These are phyloP conservation scores for Lepidothrix coronata DNA, from an alignment of 2,113 vertebrate genomes.

Conservation along the genomic window DNA sequence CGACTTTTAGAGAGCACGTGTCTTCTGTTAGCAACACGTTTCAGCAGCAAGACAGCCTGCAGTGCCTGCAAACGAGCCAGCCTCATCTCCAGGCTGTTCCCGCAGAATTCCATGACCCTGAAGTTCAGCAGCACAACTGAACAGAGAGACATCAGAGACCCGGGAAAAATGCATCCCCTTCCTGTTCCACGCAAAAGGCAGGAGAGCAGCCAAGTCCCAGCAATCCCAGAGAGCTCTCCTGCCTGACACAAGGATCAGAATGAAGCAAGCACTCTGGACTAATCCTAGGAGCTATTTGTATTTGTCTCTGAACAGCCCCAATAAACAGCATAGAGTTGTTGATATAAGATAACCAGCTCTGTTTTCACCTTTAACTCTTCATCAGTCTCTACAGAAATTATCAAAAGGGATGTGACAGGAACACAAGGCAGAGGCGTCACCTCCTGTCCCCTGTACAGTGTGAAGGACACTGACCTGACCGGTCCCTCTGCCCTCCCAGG, in stretches of 20 bases:
- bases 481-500: background rate
- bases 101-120: rapidly evolving
- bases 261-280: background rate
- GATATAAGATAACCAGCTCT: background rate
- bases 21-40: background rate
- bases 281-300: background rate
- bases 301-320: background rate
- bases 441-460: background rate
- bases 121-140: background rate
- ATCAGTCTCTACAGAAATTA: background rate
- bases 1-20: background rate
- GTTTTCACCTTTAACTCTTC: background rate
- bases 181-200: rapidly evolving
- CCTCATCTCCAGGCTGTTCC: background rate
- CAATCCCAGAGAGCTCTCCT: background rate
- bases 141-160: background rate
- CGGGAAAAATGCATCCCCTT: rapidly evolving
- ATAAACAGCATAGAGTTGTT: background rate
- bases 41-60: background rate
- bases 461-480: background rate
- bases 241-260: rapidly evolving
- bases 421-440: background rate
- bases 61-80: background rate
- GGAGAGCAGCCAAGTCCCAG: background rate
- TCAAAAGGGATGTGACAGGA: background rate